Evolutionary conservation across 2,888 invertebrate genomes (phyloP), one percentile per base, ranked within the genome.

Genomic region (Oxycera nigricornis): DNA sequence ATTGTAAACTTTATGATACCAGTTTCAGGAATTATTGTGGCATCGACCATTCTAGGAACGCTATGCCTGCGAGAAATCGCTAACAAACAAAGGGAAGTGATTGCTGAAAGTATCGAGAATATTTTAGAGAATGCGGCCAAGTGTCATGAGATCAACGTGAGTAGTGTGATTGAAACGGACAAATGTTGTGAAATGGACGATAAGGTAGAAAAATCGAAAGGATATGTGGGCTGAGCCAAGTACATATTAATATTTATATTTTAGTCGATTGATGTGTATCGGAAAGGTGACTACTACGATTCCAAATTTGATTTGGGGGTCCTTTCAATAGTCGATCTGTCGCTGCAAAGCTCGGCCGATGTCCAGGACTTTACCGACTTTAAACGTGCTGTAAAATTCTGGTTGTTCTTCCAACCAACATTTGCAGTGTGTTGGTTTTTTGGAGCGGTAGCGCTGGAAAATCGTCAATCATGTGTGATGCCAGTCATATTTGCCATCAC

Each of bases 361-460:
- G 65, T 65, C 6, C 84, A 86, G 0, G 88, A 89, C 81, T 87
- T 89, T 46, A 87, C 88, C 73, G 89, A 89, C 75, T 84, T 89
- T 76, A 89, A 90, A 81, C 85, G 87, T 68, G 88, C 90, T 78
- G 82, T 90, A 75, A 89, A 89, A 80, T 83, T 90, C 2, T 88
- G 91, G 62, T 88, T 92, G 55, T 88, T 90, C n/a, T 82, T 92
- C 79, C 89, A 92, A 80, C 92, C 92, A 17, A 88, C 90, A 77
- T 91, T 91, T 80, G 90, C 90, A 11, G 88, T 92, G 22, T 90
- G 91, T 79, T 92, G 92, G 92, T 91, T 92, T 78, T 88, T 91
- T 83, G 91, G 91, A 0, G 91, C 92, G 2, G 87, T 92, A 31
- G 91, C 92, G 0, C 87, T 92, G 50, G 92, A 92, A 81, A 91